Conservation (phyloP, 2,797 vertebrate genomes). For the Atherinosoma microstoma region DNA sequence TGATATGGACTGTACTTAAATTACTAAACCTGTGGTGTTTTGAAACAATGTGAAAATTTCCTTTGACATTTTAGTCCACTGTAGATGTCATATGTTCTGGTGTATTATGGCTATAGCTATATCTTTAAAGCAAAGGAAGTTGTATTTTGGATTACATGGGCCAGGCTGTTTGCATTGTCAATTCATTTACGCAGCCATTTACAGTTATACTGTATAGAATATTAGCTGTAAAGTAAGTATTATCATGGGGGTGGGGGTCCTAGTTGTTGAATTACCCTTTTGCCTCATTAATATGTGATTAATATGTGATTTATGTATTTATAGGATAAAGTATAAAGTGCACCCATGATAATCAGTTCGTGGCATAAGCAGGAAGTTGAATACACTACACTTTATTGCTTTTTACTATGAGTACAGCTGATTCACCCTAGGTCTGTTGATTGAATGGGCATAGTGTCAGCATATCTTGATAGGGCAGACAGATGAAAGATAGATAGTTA, state of each 20-base stretch:
- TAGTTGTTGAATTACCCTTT: too few relatives aligned
- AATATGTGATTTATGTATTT: not conserved
- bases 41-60: not conserved
- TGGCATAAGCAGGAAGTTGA: not conserved
- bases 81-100: not conserved
- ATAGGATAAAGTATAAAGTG: not conserved
- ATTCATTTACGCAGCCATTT: too few relatives aligned
- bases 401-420: not conserved
- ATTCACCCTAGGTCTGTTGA: not conserved
- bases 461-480: not conserved
- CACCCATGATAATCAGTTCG: not conserved
- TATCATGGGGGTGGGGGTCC: too few relatives aligned
- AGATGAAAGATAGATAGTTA: not conserved
- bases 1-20: conserved; percentile 10
- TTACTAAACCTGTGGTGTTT: not conserved
- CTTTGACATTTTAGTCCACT: not conserved
- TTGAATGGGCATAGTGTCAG: not conserved
- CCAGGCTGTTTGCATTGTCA: not conserved
- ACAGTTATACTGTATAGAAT: too few relatives aligned
- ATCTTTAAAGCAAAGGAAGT: not conserved
- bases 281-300: not conserved
- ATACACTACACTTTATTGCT: not conserved
- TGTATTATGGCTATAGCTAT: not conserved
- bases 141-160: not conserved
- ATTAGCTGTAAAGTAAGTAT: too few relatives aligned